Conservation (phyloP, 2,113 vertebrate genomes). For the Etia nguti region DNA sequence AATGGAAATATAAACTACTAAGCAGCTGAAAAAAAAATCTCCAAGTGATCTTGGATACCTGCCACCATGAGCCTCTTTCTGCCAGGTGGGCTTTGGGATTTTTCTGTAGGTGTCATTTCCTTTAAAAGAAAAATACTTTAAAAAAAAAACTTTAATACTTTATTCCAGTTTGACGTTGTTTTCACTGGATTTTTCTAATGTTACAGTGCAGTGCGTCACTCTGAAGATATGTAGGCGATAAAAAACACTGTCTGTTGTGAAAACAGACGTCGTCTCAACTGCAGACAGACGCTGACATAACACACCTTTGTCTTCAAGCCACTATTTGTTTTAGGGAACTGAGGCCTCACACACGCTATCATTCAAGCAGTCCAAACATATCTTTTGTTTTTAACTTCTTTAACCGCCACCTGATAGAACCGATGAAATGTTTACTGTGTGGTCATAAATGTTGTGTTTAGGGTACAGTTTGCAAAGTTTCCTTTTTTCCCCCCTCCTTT, state of each 20-base stretch:
- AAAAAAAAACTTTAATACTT: neutral
- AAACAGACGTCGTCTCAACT: slow-evolving; percentile 27
- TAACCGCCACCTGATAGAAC: neutral
- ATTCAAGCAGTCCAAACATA: neutral
- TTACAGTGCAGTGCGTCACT: neutral
- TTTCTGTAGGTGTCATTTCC: neutral
- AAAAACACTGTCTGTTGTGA: slow-evolving; percentile 39
- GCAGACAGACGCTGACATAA: slow-evolving; percentile 36
- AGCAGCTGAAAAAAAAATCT: neutral
- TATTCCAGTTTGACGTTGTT: neutral
- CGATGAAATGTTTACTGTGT: neutral
- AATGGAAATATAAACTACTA: neutral
- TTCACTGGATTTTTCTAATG: neutral
- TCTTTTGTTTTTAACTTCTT: neutral
- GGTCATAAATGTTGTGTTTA: neutral
- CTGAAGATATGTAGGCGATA: slow-evolving; percentile 18
- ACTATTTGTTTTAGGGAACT: slow-evolving; percentile 13
- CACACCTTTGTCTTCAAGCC: slow-evolving; percentile 22
- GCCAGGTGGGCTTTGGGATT: neutral
- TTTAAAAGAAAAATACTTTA: neutral
- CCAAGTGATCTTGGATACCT: neutral
- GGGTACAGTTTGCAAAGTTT: neutral
- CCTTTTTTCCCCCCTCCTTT: neutral
- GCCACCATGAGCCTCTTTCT: neutral
- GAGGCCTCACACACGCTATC: neutral